Evolutionary conservation across 2,113 vertebrate species (phyloP), one percentile per base, ranked within the genome.

Genomic region (Silurus asotus): DNA sequence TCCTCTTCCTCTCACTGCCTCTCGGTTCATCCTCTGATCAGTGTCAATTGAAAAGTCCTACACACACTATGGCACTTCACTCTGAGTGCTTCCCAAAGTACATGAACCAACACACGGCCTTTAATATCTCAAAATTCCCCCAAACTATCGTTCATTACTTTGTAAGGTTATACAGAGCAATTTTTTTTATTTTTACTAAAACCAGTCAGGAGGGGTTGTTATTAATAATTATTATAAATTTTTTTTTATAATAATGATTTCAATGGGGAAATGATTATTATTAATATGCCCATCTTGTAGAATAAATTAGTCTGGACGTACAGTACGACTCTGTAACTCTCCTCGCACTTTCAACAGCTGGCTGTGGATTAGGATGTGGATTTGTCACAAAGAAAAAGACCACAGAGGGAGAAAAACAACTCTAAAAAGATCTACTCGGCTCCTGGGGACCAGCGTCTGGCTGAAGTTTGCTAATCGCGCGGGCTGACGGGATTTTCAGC

Each of bases 61-160:
- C 89, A 81, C 87, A 87, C 85, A 87, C 84, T 77, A 80, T 86
- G 75, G 84, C 89, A 90, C 88, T 89, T 88, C 89, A 91, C 90
- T 87, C 88, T 83, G 85, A 92, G 87, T 83, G 82, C 82, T 87
- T 86, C 84, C 83, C 87, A 87, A 86, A 82, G 72, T 61, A 83
- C n/a, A 51, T 23, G 77, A 55, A 37, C 72, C 69, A 88, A 77
- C 56, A 17, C 70, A 80, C 53, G 28, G 64, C 19, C 56, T 28
- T 55, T 69, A 49, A 25, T 61, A 9, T 56, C 13, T 53, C 15
- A 75, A 53, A 53, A n/a, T 51, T 75, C 23, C 55, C 74, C 53
- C 14, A 25, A 77, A 25, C 45, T 48, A 72, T 37, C 70, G 13
- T 74, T 74, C 70, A 2, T 23, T 49, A 74, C 67, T 0, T 14